Conservation (phyloP, 2,113 vertebrate genomes). For the Tringa solitaria region DNA sequence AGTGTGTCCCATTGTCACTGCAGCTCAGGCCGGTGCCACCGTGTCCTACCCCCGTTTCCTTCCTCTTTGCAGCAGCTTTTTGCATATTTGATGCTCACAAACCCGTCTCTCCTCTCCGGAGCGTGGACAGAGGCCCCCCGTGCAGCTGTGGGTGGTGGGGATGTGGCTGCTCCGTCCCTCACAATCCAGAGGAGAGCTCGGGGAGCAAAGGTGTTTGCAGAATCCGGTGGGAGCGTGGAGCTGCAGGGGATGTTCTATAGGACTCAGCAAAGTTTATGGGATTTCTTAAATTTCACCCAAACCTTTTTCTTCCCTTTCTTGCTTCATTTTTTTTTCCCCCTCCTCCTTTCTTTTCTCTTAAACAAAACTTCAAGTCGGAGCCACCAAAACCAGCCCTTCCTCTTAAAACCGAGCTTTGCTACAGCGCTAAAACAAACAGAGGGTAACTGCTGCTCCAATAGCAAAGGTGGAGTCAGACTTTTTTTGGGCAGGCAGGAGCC, state of each 20-base stretch:
- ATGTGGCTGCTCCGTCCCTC: background rate
- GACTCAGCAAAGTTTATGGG: background rate
- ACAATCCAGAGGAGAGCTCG: background rate
- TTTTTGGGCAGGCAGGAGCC: background rate
- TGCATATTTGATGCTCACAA: background rate
- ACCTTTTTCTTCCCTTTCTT: background rate
- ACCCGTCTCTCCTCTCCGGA: background rate
- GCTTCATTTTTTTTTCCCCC: background rate
- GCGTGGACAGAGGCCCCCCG: background rate
- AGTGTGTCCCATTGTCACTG: accelerated
- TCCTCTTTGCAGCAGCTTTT: background rate
- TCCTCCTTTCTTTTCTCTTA: background rate
- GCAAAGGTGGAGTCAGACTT: background rate
- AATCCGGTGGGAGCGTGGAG: background rate
- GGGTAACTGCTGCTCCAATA: background rate
- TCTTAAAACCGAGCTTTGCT: background rate
- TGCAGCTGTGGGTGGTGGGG: background rate
- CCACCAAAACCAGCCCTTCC: background rate
- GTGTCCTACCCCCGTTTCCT: background rate
- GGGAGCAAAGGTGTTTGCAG: background rate
- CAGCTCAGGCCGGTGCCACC: background rate
- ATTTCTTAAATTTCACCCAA: background rate
- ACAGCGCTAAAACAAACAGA: background rate
- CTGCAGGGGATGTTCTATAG: background rate
- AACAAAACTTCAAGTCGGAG: background rate